A percentile compares a stretch with the other conserved stretches of the same genome.
Conservation (phyloP, 1,140 invertebrate species). For the Ips typographus region DNA sequence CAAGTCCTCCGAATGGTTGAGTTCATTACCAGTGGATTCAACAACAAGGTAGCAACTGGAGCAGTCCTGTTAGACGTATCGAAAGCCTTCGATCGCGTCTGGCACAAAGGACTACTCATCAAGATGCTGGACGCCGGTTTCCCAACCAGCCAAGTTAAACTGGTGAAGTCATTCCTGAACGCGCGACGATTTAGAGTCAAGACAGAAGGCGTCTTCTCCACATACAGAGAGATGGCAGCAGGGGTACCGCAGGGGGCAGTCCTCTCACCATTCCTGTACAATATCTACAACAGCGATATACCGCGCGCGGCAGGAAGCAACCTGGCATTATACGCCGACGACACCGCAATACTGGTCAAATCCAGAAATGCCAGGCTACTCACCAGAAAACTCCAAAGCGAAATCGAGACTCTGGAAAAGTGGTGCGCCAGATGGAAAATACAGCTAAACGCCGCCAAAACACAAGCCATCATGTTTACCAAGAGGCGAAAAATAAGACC, state of each 20-base stretch:
- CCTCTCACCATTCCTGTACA: constrained; percentile 38
- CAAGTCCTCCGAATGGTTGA: constrained; percentile 14
- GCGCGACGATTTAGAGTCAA: constrained; percentile 41
- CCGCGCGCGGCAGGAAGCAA: neutral
- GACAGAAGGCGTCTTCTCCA: constrained; percentile 30
- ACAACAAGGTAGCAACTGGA: constrained; percentile 33
- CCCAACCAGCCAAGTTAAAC: constrained; percentile 28
- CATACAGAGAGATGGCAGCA: constrained; percentile 29
- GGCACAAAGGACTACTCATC: constrained; percentile 44
- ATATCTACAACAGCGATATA: constrained; percentile 37
- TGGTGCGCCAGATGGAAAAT: neutral
- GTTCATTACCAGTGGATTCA: constrained; percentile 8
- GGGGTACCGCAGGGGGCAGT: constrained; percentile 44
- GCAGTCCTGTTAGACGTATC: constrained; percentile 43
- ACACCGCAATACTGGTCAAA: constrained; percentile 1
- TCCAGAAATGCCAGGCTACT: neutral
- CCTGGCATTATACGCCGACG: neutral
- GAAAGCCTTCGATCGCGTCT: constrained; percentile 49
- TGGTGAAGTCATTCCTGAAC: constrained; percentile 41
- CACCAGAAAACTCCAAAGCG: neutral
- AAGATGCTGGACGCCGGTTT: constrained; percentile 38
- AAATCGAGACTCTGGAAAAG: neutral
- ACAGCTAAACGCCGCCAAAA: neutral
- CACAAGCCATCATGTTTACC: neutral
- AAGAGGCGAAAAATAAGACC: neutral